These are phyloP conservation scores for Zonitis immaculata DNA, from an alignment of 2,888 invertebrate species.

Conservation along the genomic window DNA sequence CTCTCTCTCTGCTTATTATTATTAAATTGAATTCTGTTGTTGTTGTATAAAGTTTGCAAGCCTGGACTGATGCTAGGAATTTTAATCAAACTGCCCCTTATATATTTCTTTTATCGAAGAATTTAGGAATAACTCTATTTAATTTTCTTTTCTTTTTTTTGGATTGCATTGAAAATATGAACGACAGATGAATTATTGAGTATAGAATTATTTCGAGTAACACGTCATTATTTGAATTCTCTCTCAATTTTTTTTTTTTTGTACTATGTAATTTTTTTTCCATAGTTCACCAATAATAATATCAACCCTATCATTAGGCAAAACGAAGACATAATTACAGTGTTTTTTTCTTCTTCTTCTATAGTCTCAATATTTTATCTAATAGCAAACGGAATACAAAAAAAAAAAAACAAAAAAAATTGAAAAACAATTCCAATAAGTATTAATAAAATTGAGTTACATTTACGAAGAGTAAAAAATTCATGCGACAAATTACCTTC, in stretches of 20 bases:
- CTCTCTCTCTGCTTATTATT: no score
- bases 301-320: conserved; percentile 18
- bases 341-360: conserved; percentile 10
- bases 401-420: no score
- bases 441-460: neutral
- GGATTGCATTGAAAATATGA: conserved; percentile 36
- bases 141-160: no score
- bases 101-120: conserved; percentile 36
- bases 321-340: conserved; percentile 11
- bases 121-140: no score
- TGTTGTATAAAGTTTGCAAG: conserved; percentile 26
- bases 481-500: neutral
- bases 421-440: no score
- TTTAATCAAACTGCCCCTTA: conserved; percentile 47
- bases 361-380: neutral
- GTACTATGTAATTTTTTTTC: conserved; percentile 9
- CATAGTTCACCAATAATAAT: neutral
- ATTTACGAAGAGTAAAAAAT: neutral
- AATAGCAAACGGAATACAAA: no score
- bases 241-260: no score
- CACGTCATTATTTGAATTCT: conserved; percentile 18
- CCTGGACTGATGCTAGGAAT: conserved; percentile 37
- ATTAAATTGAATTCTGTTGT: conserved; percentile 30
- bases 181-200: conserved; percentile 38
- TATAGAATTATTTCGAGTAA: conserved; percentile 4